These are phyloP conservation scores for Thamnophis sirtalis DNA, from an alignment of 2,113 vertebrate genomes.

Conservation along the genomic window DNA sequence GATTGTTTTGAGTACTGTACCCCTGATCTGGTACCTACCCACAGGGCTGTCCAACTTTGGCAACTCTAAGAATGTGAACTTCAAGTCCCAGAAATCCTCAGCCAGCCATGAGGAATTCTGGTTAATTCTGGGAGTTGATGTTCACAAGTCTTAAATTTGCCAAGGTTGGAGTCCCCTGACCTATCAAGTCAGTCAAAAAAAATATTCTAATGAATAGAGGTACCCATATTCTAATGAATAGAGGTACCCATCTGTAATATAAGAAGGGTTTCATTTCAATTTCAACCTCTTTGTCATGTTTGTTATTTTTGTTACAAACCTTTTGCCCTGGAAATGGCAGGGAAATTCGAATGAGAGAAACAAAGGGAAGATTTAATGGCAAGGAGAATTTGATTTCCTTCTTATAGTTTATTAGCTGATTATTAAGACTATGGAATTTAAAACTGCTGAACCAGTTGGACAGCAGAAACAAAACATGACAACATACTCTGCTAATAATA, in stretches of 20 bases:
- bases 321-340: not conserved
- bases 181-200: not conserved
- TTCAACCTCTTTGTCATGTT: not conserved
- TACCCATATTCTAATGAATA: not conserved
- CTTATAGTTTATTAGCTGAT: constrained; percentile 27
- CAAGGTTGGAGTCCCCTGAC: not conserved
- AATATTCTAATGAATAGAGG: not conserved
- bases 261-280: not conserved
- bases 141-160: not conserved
- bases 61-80: not conserved
- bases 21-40: not conserved
- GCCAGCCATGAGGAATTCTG: not conserved
- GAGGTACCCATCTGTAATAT: not conserved
- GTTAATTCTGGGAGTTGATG: not conserved
- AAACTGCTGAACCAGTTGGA: constrained; percentile 44
- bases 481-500: constrained; percentile 19
- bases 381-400: not conserved
- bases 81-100: not conserved
- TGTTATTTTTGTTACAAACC: not conserved
- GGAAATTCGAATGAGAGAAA: not conserved
- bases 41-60: not conserved
- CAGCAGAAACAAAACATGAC: constrained; percentile 33
- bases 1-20: not conserved
- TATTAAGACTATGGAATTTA: constrained; percentile 52
- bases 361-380: not conserved